Base-by-base conservation (phyloP, 2,113 vertebrate species). In the Microcebus jonahi region DNA sequence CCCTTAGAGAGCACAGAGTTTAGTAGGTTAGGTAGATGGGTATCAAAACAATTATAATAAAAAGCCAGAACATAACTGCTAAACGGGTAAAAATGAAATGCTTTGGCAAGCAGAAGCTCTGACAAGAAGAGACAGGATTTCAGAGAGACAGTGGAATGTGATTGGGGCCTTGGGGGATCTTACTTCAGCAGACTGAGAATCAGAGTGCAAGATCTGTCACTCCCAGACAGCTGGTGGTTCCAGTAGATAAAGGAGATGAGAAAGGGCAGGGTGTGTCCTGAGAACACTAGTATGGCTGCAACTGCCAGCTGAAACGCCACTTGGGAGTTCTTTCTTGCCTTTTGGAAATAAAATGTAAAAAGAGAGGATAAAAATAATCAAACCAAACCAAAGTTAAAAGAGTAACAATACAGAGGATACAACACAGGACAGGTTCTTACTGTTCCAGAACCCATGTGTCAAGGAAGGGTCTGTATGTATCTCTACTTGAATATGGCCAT, bases 371-470 rank as follows among this genome's bases (percentile, higher is more conserved):
- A 86, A 77, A 89, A 81, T 48, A 84, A 92, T 45, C n/a, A 71
- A 95, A 65, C 21, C 50, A 73, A 76, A 68, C 2, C 59, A 89
- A 75, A 82, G 45, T 84, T 79, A 76, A 91, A 93, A 91, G 29
- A 68, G n/a, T 57, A 91, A 55, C 29, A 36, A 90, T 15, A 79
- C 2, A 82, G 48, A 85, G 17, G n/a, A 55, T 5, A 76, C 53
- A 57, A 34, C 67, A 23, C 8, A 63, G 29, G 15, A 39, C 29
- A 12, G 3, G 31, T 39, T 75, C 50, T 59, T 36, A 79, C 63
- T 27, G 39, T 20, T 87, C 42, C 57, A 68, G 88, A 91, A 31
- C 20, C 20, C 17, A 27, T 31, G 27, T 42, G 45, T 87, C 48
- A 89, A 84, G n/a, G 75, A 94, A 89, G 71, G 42, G 36, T 34